phyloP scores from a whole-genome alignment of 2,113 vertebrate species.

The Dromaius novaehollandiae region DNA sequence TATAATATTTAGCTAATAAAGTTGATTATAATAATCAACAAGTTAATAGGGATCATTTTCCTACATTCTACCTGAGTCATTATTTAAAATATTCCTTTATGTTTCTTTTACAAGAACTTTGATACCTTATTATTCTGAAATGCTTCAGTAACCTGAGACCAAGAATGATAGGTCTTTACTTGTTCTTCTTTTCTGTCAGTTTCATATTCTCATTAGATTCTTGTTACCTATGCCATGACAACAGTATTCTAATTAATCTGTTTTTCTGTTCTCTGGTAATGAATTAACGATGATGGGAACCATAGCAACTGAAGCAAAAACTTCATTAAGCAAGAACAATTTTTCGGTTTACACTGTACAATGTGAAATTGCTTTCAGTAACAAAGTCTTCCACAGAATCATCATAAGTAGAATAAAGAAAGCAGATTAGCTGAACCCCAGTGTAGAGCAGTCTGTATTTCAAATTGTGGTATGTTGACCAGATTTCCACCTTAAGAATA shows the following conservation, averaged over 20 bases:
- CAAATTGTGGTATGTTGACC: background rate
- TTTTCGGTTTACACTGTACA: conserved; percentile 13
- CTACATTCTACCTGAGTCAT: background rate
- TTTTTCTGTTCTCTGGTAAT: conserved; percentile 32
- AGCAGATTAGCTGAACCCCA: background rate
- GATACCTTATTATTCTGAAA: conserved; percentile 22
- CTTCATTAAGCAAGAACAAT: conserved; percentile 31
- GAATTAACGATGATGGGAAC: conserved; percentile 8
- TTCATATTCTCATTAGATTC: conserved; percentile 22
- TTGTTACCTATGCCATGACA: conserved; percentile 22
- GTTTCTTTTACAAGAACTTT: conserved; percentile 6
- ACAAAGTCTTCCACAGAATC: conserved; percentile 20
- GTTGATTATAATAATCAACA: background rate
- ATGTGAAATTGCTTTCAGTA: conserved; percentile 32
- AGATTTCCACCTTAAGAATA: background rate
- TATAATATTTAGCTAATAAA: background rate
- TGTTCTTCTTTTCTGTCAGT: conserved; percentile 16
- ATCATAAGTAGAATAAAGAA: conserved; percentile 20
- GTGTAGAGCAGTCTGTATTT: background rate
- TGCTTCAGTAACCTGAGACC: conserved; percentile 8
- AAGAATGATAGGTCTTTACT: background rate
- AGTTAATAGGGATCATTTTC: conserved; percentile 3
- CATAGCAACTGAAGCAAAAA: conserved; percentile 60
- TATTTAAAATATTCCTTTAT: background rate
- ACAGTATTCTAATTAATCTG: conserved; percentile 58